Conservation (phyloP, 2,888 invertebrate species). For the Chrysolina americana region DNA sequence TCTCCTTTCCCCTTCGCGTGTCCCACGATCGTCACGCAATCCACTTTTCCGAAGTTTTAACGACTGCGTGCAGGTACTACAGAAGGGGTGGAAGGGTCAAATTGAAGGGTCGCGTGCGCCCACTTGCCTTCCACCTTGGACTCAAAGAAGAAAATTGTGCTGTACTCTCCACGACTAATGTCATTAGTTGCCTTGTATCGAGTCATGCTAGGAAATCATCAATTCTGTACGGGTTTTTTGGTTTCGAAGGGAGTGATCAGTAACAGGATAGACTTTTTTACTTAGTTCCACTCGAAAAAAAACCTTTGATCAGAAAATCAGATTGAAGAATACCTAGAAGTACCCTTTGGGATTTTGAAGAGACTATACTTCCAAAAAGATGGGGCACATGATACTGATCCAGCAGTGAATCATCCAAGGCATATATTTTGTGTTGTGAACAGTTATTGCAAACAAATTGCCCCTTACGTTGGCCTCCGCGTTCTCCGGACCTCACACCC, state of each 20-base stretch:
- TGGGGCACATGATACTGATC: no score
- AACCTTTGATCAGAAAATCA: no score
- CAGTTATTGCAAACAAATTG: no score
- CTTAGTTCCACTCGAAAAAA: no score
- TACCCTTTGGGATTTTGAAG: no score
- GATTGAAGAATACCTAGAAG: no score
- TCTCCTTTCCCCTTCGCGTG: neutral
- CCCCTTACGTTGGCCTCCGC: no score
- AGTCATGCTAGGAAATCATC: neutral
- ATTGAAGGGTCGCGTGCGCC: slow-evolving; percentile 40
- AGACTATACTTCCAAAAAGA: no score
- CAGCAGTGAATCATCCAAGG: no score
- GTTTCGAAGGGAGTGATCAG: neutral
- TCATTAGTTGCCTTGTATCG: neutral
- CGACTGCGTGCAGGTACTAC: slow-evolving; percentile 50
- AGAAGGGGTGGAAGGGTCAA: slow-evolving; percentile 39
- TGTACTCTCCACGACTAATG: neutral
- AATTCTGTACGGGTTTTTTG: neutral
- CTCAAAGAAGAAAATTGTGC: neutral
- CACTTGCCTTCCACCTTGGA: slow-evolving; percentile 30
- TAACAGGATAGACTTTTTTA: no score
- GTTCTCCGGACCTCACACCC: no score
- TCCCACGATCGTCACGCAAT: slow-evolving; percentile 15
- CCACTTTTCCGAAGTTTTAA: slow-evolving; percentile 28
- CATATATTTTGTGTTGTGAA: no score